phyloP scores from a whole-genome alignment of 2,113 vertebrate species.

The Chauna torquata region DNA sequence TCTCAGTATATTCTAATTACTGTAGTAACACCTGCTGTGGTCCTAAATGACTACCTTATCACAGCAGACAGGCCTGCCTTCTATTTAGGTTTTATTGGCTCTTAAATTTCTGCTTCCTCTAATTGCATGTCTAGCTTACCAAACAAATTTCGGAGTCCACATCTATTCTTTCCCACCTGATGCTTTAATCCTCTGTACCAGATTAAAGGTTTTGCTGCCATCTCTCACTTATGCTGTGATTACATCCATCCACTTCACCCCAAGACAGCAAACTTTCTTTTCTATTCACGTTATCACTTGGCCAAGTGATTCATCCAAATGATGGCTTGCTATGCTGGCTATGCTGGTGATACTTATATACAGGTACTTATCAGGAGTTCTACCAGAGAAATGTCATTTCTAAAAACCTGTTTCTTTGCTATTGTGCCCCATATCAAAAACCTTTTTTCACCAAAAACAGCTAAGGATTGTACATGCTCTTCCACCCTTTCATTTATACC shows the following conservation, averaged over 20 bases:
- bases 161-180: neutral
- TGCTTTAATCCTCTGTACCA: neutral
- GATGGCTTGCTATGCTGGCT: neutral
- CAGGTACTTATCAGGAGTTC: neutral
- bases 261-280: neutral
- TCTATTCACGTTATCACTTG: neutral
- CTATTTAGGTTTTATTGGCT: neutral
- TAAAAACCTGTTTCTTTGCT: neutral
- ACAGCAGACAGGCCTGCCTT: neutral
- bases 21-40: slow-evolving; percentile 26
- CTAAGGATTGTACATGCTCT: neutral
- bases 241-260: neutral
- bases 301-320: neutral
- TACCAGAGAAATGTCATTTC: neutral
- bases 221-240: neutral
- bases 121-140: neutral
- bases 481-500: neutral
- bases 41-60: slow-evolving; percentile 35
- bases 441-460: neutral
- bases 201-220: neutral
- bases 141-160: neutral
- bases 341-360: neutral
- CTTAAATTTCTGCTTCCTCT: neutral
- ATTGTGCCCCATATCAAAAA: neutral
- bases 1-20: slow-evolving; percentile 54